These are phyloP conservation scores for Crypturellus undulatus DNA, from an alignment of 2,113 vertebrate genomes.

Conservation along the genomic window DNA sequence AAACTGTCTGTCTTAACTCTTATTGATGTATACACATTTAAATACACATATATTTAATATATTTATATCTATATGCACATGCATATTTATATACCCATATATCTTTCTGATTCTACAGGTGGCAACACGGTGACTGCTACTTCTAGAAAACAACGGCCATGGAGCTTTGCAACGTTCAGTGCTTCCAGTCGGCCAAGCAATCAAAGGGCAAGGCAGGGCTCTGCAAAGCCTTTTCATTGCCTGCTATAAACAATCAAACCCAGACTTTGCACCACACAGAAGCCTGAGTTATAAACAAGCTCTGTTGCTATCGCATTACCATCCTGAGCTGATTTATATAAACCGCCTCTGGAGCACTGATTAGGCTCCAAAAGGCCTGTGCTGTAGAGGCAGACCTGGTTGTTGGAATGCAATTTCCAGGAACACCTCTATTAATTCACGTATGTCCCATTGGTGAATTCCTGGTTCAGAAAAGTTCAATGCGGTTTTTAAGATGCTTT, in stretches of 20 bases:
- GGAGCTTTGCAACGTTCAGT: neutral
- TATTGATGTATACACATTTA: neutral
- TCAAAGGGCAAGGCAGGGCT: conserved; percentile 55
- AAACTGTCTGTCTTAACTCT: neutral
- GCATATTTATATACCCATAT: no score
- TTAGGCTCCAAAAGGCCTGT: neutral
- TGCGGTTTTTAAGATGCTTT: conserved; percentile 9
- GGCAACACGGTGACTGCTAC: neutral
- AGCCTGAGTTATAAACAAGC: conserved; percentile 41
- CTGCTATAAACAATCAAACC: conserved; percentile 45
- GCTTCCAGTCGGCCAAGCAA: neutral
- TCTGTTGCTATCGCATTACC: conserved; percentile 41
- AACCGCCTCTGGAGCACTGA: conserved; percentile 44
- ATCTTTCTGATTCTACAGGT: neutral
- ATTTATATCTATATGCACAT: no score
- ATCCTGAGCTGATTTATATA: conserved; percentile 51
- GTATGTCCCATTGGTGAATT: neutral
- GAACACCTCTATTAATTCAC: conserved; percentile 12
- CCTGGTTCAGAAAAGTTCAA: neutral
- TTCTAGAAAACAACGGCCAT: neutral
- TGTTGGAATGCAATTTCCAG: conserved; percentile 7
- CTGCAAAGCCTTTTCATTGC: conserved; percentile 48
- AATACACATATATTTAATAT: no score
- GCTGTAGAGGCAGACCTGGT: neutral
- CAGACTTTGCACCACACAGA: conserved; percentile 68